Evolutionary conservation across 2,888 invertebrate species (phyloP).

Genomic region (Trileptium ribeirensis): DNA sequence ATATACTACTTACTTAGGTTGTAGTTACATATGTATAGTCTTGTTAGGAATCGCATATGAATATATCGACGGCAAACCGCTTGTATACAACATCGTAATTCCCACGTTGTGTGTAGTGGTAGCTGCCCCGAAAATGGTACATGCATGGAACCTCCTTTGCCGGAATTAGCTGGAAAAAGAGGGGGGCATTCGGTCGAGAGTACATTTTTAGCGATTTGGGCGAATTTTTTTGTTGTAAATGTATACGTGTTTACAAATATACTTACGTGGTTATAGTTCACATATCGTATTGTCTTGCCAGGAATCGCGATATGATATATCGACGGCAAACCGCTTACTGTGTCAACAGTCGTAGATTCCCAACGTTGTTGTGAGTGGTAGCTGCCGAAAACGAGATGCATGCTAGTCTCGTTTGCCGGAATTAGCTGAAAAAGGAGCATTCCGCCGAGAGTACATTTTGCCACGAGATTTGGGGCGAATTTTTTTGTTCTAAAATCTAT

Average conservation of each 20-base stretch:
- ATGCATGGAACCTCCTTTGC: not conserved
- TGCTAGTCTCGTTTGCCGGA: not conserved
- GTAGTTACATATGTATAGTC: too few relatives aligned
- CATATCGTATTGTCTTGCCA: too few relatives aligned
- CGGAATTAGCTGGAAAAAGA: not conserved
- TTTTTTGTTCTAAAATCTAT: too few relatives aligned
- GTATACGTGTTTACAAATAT: too few relatives aligned
- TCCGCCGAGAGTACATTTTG: not conserved
- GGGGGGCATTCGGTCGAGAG: not conserved
- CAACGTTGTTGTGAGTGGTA: not conserved
- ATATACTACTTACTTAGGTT: too few relatives aligned
- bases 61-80: not conserved
- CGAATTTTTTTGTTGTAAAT: too few relatives aligned
- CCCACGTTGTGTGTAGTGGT: not conserved
- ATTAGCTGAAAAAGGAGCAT: not conserved
- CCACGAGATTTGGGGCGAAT: too few relatives aligned
- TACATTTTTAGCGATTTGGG: not conserved
- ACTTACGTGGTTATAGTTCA: too few relatives aligned
- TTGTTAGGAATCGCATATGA: slow-evolving; percentile 1
- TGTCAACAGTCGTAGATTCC: not conserved
- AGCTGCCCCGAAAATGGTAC: not conserved
- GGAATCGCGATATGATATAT: not conserved
- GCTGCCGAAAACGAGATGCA: not conserved
- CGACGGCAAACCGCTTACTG: not conserved
- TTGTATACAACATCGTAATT: not conserved